Evolutionary conservation across 53 echinoderm and acorn worm genomes (phyloP), one percentile per base, ranked within the genome.

Genomic region (Antedon mediterranea): DNA sequence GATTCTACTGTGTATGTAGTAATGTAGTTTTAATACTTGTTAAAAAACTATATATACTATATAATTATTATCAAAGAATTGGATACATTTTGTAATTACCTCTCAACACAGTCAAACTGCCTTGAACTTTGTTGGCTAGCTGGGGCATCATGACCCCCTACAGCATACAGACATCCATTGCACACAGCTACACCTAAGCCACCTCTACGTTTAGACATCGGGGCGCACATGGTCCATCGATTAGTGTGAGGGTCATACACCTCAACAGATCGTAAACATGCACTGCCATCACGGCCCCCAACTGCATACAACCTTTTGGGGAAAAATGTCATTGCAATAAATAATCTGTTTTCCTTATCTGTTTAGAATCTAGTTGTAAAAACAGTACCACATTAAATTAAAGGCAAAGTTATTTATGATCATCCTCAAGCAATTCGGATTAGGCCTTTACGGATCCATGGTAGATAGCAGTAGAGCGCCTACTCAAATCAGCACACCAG

Each of bases 111-210:
- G 72, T 92, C 91, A 85, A 95, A 86, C 81, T 92, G 92, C 72
- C 87, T 87, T 3, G 95, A 95, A 32, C 89, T 85, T 78, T 89
- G 91, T 28, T 91, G 95, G 29, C 81, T 89, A 32, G 85, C 87
- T 0, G 95, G 89, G 7, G 95, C 85, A 72, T 95, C 95, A 83
- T 95, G 95, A 29, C 95, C 95, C 0, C 95, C 95, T n/a, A 95
- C 91, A 34, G 91, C 91, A 78, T 92, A 92, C 0, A 92, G 84
- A 74, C 91, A 95, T 15, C 91, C 89, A 77, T 91, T 91, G 30
- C 89, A 87, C 14, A 89, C 95, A 31, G 91, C 91, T 75, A 95
- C 91, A 0, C 89, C 95, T 13, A 91, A 80, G 11, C 91, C 95
- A 14, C 95, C 95, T 44, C 91, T 81, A 23, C 89, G 73, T 78